These are phyloP conservation scores for Lepetodrilus schrolli DNA, from an alignment of 2,888 invertebrate genomes.

Conservation along the genomic window DNA sequence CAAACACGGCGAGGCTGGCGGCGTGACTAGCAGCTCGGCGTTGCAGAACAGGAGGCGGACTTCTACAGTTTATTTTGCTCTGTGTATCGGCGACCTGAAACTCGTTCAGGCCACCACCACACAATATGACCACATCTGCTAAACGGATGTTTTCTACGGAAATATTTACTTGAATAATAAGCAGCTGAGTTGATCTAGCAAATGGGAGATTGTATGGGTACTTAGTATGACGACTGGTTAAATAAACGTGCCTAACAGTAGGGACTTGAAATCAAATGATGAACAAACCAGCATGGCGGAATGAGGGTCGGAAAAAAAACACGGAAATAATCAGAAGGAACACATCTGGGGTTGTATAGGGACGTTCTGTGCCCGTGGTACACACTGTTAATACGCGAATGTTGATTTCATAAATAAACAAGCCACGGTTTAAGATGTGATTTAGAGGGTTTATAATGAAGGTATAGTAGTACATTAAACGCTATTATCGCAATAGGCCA, in stretches of 20 bases:
- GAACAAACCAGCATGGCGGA: too few relatives aligned
- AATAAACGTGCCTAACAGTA: background rate
- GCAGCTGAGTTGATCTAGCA: background rate
- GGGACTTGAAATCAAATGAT: background rate
- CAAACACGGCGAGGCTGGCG: background rate
- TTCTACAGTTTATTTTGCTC: background rate
- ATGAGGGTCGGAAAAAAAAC: too few relatives aligned
- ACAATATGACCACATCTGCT: constrained; percentile 2
- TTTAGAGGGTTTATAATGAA: too few relatives aligned
- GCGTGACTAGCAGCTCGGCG: background rate
- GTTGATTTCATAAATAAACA: too few relatives aligned
- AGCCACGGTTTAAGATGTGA: too few relatives aligned
- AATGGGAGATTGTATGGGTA: background rate
- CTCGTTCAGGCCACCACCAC: background rate
- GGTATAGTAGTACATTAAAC: too few relatives aligned
- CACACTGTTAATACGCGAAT: too few relatives aligned
- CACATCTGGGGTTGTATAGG: too few relatives aligned
- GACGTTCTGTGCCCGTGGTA: too few relatives aligned
- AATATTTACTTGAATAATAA: constrained; percentile 23
- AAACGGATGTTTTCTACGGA: background rate
- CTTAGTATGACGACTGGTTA: background rate
- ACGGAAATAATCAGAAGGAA: too few relatives aligned
- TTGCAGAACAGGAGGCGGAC: background rate
- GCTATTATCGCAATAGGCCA: too few relatives aligned
- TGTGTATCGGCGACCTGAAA: background rate